Base-by-base conservation (phyloP, 2,888 invertebrate species). In the Seira ritae region DNA sequence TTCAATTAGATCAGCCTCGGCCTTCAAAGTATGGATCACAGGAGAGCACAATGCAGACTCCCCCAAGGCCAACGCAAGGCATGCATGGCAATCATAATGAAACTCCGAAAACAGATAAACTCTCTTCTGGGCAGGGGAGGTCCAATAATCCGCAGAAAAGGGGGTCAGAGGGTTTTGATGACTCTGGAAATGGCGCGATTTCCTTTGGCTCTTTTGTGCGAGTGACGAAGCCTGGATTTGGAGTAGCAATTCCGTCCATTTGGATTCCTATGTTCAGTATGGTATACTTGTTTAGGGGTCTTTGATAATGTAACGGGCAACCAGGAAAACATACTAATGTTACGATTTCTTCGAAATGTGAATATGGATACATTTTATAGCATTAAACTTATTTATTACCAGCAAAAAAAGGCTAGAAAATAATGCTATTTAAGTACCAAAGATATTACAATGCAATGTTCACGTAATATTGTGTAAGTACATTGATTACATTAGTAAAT, bases 1-100 rank as follows among this genome's bases (percentile, higher is more conserved):
- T 85, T 55, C 80, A 86, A 65, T 80, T 85, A 19, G 85, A 84
- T 74, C 85, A 85, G 50, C 83, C 78, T 17, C 78, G 76, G 69
- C 86, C 82, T 42, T 82, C 82, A 55, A 82, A 82, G 42, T 82
- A 82, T 77, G 82, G 82, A 55, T 77, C 76, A 37, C 77, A 82
- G 1, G 82, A 82, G 69, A 55, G 75, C 65, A 77, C 82, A 60
- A 75, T 81, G 81, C 81, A 81, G 46, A 76, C 82, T 76, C 76
- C 81, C 17, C 60, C 82, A 77, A 82, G 82, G 73, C 68, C 82
- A 73, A 77, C 76, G 6, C 65, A 62, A 23, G 70, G 24, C 22
- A 65, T 75, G 15, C 66, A 23, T 50, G 12, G 37, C 0, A 70
- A 71, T 60, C 37, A 50, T 19, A 82, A 82, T 62, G 85, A 85